Evolutionary conservation across 2,888 invertebrate genomes (phyloP).

Genomic region (Callyntrura sp.): DNA sequence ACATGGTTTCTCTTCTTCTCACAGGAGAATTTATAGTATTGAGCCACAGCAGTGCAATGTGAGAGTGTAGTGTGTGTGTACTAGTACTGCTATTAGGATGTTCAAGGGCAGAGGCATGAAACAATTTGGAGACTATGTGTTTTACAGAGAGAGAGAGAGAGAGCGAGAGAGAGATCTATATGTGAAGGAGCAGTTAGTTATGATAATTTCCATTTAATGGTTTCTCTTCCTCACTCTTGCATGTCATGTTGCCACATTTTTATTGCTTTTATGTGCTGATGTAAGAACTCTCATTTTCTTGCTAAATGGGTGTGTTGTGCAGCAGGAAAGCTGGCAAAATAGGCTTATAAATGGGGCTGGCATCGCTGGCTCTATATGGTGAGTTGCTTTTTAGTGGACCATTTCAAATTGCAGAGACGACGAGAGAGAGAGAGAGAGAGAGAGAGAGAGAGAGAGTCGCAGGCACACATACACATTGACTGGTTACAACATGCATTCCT

Average conservation of each 20-base stretch:
- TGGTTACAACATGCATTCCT: too few species aligned
- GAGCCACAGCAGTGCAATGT: too few species aligned
- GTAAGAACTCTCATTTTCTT: conserved; percentile 74
- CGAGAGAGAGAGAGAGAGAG: not conserved
- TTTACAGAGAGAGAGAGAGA: too few species aligned
- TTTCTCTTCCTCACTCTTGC: conserved; percentile 73
- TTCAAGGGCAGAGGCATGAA: conserved; percentile 56
- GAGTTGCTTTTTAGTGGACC: conserved; percentile 31
- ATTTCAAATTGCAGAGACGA: conserved; percentile 29
- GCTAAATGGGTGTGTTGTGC: conserved; percentile 29
- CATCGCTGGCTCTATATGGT: not conserved
- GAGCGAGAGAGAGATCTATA: too few species aligned
- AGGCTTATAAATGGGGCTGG: too few species aligned
- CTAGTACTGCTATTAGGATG: too few species aligned
- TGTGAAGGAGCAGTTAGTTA: conserved; percentile 67
- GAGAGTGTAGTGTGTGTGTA: too few species aligned
- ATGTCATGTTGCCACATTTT: conserved; percentile 77
- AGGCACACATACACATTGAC: too few species aligned
- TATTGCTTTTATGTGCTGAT: conserved; percentile 78
- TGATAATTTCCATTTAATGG: conserved; percentile 78
- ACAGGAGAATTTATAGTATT: conserved; percentile 29
- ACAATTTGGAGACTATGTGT: conserved; percentile 67
- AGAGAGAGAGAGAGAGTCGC: not conserved
- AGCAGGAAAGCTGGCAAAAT: too few species aligned
- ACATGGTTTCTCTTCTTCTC: too few species aligned